These are phyloP conservation scores for Forbesichthys papilliferus DNA, from an alignment of 2,113 vertebrate genomes.

Conservation along the genomic window DNA sequence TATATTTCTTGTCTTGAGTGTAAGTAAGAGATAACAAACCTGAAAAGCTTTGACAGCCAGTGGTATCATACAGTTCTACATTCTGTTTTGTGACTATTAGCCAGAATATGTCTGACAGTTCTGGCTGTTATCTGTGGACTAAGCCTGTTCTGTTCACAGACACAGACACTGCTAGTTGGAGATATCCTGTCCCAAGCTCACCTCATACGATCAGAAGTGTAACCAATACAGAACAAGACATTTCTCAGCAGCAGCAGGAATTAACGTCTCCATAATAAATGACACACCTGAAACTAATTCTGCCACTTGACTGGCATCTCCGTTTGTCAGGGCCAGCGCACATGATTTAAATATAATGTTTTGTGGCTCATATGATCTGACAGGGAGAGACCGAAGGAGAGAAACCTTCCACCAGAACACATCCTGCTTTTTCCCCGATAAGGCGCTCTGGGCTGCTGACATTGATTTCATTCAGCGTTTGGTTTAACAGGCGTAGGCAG, in stretches of 20 bases:
- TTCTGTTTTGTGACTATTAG: constrained; percentile 5
- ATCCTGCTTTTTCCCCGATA: constrained; percentile 38
- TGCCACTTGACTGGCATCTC: constrained; percentile 46
- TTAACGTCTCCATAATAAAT: constrained; percentile 16
- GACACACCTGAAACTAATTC: constrained; percentile 53
- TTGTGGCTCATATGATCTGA: constrained; percentile 25
- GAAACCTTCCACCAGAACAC: constrained; percentile 21
- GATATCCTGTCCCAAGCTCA: constrained; percentile 22
- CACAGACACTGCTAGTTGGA: constrained; percentile 18
- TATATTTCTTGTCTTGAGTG: background rate
- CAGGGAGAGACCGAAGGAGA: constrained; percentile 3
- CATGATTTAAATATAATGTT: constrained; percentile 51
- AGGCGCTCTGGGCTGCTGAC: constrained; percentile 15
- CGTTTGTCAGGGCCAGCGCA: constrained; percentile 38
- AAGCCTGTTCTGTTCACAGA: background rate
- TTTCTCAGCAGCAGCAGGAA: constrained; percentile 24
- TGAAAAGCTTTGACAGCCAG: background rate
- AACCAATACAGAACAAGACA: constrained; percentile 17
- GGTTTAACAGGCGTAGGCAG: constrained; percentile 49
- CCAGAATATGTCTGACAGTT: constrained; percentile 19
- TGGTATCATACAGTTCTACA: constrained; percentile 1
- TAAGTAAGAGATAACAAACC: background rate
- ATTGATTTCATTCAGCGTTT: constrained; percentile 50
- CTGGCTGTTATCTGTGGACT: constrained; percentile 28
- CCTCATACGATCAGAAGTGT: constrained; percentile 38